These are phyloP conservation scores for Ciona savignyi DNA, from an alignment of 23 tunicate genomes.

Conservation along the genomic window DNA sequence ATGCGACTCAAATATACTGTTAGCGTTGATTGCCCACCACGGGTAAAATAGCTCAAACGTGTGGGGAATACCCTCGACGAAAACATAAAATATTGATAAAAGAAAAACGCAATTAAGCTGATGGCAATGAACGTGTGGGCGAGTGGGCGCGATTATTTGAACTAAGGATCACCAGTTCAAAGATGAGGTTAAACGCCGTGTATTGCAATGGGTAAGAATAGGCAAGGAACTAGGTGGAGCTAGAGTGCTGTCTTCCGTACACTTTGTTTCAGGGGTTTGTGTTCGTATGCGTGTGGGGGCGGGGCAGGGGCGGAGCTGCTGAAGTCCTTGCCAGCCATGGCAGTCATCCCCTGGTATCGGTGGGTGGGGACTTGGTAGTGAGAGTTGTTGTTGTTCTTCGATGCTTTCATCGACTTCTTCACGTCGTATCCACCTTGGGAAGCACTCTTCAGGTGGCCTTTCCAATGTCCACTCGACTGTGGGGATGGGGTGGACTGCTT, in stretches of 20 bases:
- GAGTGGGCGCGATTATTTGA: too few species aligned
- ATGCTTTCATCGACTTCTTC: not conserved
- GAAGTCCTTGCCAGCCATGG: slow-evolving; percentile 2
- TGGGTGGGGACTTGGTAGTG: slow-evolving; percentile 48
- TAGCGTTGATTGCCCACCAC: too few species aligned
- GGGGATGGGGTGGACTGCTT: slow-evolving; percentile 16
- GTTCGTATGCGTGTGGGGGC: not conserved
- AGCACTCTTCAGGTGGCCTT: slow-evolving; percentile 5
- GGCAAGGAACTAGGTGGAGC: slow-evolving; percentile 1
- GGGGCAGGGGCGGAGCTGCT: slow-evolving; percentile 22
- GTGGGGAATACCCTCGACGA: too few species aligned
- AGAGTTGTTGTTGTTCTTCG: slow-evolving; percentile 28
- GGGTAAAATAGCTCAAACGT: too few species aligned
- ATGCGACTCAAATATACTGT: too few species aligned
- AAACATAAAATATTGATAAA: too few species aligned
- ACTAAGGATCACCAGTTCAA: too few species aligned
- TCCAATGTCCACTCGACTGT: slow-evolving; percentile 37
- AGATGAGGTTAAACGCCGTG: too few species aligned
- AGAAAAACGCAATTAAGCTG: too few species aligned
- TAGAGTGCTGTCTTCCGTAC: slow-evolving; percentile 42
- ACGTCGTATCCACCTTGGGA: not conserved
- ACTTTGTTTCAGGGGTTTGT: slow-evolving; percentile 26
- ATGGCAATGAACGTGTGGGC: too few species aligned
- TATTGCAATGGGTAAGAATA: not conserved
- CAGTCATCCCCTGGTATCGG: slow-evolving; percentile 27